These are phyloP conservation scores for Ochropacha duplaris DNA, from an alignment of 2,888 invertebrate species.

Conservation along the genomic window DNA sequence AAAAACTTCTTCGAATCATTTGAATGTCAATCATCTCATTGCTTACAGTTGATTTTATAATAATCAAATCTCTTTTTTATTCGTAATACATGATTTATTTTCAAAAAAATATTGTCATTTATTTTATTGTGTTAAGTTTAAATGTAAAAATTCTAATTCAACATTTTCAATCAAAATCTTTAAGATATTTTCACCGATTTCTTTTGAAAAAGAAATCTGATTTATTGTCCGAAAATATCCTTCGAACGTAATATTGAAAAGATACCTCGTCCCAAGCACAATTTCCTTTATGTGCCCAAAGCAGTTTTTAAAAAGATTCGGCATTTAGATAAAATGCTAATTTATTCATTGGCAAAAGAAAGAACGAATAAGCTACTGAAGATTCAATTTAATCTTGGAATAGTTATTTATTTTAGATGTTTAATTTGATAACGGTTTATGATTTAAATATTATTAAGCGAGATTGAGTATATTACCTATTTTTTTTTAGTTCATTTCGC, in stretches of 20 bases:
- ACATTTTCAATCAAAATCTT: neutral
- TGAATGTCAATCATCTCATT: no score
- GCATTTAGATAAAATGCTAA: conserved; percentile 77
- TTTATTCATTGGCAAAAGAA: conserved; percentile 78
- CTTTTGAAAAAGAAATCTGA: conserved; percentile 19
- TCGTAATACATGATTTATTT: no score
- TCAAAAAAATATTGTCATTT: neutral
- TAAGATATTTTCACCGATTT: conserved; percentile 2
- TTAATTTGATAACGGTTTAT: conserved; percentile 58
- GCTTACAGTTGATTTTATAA: no score
- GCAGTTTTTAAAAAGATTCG: conserved; percentile 74
- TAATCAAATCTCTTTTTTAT: no score
- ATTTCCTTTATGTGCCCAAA: conserved; percentile 58
- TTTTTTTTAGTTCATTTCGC: no score
- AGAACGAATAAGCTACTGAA: conserved; percentile 58
- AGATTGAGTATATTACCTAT: no score
- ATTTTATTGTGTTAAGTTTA: neutral
- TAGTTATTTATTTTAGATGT: conserved; percentile 68
- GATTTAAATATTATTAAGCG: no score
- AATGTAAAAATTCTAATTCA: neutral
- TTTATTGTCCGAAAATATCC: conserved; percentile 40
- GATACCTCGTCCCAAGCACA: conserved; percentile 28
- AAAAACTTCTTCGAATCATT: no score
- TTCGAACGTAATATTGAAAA: conserved; percentile 43
- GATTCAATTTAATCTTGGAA: conserved; percentile 68